phyloP scores from a whole-genome alignment of 2,888 invertebrate genomes.

The Euphydryas editha region DNA sequence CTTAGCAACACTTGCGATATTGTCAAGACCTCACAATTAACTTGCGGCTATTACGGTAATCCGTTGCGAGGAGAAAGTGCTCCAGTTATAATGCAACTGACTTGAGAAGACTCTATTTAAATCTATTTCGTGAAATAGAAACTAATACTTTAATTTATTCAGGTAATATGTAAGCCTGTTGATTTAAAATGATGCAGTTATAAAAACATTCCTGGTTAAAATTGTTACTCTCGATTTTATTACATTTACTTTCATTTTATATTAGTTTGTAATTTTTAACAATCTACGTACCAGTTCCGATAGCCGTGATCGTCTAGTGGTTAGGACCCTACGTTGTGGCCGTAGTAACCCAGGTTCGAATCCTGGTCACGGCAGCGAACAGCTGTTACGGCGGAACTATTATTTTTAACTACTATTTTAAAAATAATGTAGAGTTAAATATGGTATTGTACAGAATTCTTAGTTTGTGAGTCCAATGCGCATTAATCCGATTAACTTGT shows the following conservation, averaged over 20 bases:
- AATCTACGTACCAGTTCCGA: constrained; percentile 34
- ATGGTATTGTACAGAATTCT: too few relatives aligned
- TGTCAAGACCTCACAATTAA: constrained; percentile 22
- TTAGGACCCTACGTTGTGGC: constrained; percentile 91
- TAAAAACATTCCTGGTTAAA: neutral
- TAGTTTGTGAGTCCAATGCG: too few relatives aligned
- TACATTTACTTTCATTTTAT: constrained; percentile 9
- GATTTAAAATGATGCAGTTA: neutral
- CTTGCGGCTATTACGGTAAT: constrained; percentile 14
- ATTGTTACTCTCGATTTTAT: neutral
- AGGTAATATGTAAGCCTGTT: neutral
- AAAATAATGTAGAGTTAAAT: too few relatives aligned
- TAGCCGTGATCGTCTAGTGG: constrained; percentile 87
- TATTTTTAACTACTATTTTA: constrained; percentile 19
- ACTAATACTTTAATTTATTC: constrained; percentile 16
- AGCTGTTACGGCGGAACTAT: constrained; percentile 42
- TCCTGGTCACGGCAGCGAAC: constrained; percentile 80
- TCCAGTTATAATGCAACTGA: constrained; percentile 27
- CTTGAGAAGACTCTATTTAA: constrained; percentile 13
- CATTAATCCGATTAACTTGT: too few relatives aligned
- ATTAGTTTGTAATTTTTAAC: constrained; percentile 49
- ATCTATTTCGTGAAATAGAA: constrained; percentile 9
- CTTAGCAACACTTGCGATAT: constrained; percentile 25
- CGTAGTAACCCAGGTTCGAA: constrained; percentile 91
- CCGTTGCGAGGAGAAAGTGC: constrained; percentile 37